Conservation (phyloP, 2,113 vertebrate species). For the Chrysemys picta region DNA sequence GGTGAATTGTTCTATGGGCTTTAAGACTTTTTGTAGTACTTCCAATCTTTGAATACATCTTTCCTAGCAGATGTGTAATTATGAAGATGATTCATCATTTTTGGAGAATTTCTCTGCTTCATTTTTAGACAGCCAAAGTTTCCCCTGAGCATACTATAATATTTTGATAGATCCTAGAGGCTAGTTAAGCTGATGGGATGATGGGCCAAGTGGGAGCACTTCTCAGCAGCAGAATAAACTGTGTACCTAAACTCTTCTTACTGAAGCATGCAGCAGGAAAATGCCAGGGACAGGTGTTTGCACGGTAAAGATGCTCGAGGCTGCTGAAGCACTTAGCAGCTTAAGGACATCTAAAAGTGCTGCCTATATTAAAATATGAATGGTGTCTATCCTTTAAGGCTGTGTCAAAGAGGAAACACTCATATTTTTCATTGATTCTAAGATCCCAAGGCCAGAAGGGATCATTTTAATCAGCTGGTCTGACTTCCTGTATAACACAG, state of each 20-base stretch:
- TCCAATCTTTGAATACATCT: background rate
- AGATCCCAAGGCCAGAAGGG: background rate
- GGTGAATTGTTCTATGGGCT: background rate
- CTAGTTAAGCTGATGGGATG: background rate
- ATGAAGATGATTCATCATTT: background rate
- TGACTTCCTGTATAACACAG: background rate
- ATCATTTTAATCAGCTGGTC: background rate
- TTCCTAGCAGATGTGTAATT: background rate
- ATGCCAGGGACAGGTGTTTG: background rate
- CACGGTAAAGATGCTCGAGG: too few relatives aligned
- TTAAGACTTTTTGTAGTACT: background rate
- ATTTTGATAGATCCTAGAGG: background rate
- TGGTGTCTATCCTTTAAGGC: background rate
- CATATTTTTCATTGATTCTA: background rate
- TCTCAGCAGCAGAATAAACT: background rate
- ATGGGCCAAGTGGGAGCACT: background rate
- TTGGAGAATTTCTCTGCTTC: background rate
- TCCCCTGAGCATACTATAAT: background rate
- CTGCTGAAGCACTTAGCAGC: background rate
- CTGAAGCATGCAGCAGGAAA: background rate
- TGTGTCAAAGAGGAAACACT: background rate
- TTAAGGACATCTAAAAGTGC: background rate
- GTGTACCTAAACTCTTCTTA: background rate
- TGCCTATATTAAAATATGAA: background rate
- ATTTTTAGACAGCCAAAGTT: background rate